Base-by-base conservation (phyloP, 2,888 invertebrate genomes). In the Linyphia triangularis region DNA sequence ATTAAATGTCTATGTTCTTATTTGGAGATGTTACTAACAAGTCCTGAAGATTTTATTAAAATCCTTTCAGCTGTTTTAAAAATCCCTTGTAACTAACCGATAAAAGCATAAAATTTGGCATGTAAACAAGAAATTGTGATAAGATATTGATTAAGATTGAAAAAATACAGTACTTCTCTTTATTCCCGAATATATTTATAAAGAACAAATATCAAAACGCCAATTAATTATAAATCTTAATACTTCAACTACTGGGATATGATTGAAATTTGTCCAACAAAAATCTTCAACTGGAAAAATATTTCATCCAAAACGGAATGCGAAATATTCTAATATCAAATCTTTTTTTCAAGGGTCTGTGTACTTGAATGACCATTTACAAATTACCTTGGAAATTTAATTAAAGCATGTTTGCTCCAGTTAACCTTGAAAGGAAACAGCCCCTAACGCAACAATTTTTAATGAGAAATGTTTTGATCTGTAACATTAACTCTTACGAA, bases 311-410 rank as follows among this genome's bases (percentile, higher is more conserved):
- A 51, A 65, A 67, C 13, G 67, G 79, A 79, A 79, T 79, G 65
- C 51, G 30, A 79, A 67, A 26, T 51, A 79, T 67, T 65, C 65
- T 33, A 43, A 65, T 78, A 78, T 65, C 43, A 28, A 78, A 78
- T 78, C 26, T 65, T 43, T 28, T 6, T 43, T 78, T 78, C 26
- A n/a, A 61, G 43, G 43, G 43, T 51, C 16, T 28, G 28, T 59
- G 43, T 26, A 43, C 61, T 78, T 26, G 3, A 43, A 37, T n/a
- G 79, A 43, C n/a, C 67, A 79, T 67, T 79, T n/a, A 40, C 40
- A 65, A 65, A 26, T 13, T 79, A 51, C 43, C 51, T 26, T 57
- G 63, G 51, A 79, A 79, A 79, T 79, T 79, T 79, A 79, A 79
- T 79, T 79, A 79, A 28, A 10, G 40, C 30, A 43, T 24, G 3